Percentiles rank a stretch among this genome's conserved stretches.
Evolutionary conservation across 2,888 invertebrate species (phyloP).

Genomic region (Quadriops clusia): DNA sequence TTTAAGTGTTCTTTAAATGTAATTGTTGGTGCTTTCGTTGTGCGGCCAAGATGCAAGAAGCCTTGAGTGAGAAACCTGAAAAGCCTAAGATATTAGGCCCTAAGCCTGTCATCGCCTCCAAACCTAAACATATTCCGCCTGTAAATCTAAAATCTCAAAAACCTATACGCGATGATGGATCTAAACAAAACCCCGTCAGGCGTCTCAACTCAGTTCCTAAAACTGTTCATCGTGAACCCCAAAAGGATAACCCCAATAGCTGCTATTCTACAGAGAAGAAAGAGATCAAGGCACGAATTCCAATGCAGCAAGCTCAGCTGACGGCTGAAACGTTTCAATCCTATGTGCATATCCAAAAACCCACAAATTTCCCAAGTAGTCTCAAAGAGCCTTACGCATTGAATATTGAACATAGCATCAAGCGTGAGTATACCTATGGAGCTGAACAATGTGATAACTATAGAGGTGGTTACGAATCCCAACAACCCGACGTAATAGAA

Average conservation of each 20-base stretch:
- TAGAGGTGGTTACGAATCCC: slow-evolving; percentile 19
- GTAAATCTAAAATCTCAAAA: slow-evolving; percentile 27
- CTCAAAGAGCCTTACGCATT: slow-evolving; percentile 8
- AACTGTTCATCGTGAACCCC: too few species aligned
- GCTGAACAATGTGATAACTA: slow-evolving; percentile 31
- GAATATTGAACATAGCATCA: slow-evolving; percentile 9
- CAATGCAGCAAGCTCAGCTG: background rate
- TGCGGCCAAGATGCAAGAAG: slow-evolving; percentile 24
- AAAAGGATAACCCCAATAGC: too few species aligned
- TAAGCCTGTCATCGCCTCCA: slow-evolving; percentile 33
- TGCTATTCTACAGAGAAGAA: too few species aligned
- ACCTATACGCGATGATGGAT: slow-evolving; percentile 1
- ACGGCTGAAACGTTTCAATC: slow-evolving; percentile 9
- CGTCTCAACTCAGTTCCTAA: too few species aligned
- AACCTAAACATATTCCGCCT: slow-evolving; percentile 37
- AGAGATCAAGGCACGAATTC: too few species aligned
- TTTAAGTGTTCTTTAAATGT: too few species aligned
- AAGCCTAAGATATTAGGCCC: slow-evolving; percentile 32
- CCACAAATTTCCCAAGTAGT: slow-evolving; percentile 11
- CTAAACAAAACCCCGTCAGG: slow-evolving; percentile 2
- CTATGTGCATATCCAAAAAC: slow-evolving; percentile 11
- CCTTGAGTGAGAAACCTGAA: slow-evolving; percentile 21
- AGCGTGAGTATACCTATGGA: slow-evolving; percentile 17
- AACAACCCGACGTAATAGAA: slow-evolving; percentile 21
- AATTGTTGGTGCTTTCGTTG: too few species aligned